phyloP scores from a whole-genome alignment of 2,113 vertebrate species.

The Embiotoca jacksoni region DNA sequence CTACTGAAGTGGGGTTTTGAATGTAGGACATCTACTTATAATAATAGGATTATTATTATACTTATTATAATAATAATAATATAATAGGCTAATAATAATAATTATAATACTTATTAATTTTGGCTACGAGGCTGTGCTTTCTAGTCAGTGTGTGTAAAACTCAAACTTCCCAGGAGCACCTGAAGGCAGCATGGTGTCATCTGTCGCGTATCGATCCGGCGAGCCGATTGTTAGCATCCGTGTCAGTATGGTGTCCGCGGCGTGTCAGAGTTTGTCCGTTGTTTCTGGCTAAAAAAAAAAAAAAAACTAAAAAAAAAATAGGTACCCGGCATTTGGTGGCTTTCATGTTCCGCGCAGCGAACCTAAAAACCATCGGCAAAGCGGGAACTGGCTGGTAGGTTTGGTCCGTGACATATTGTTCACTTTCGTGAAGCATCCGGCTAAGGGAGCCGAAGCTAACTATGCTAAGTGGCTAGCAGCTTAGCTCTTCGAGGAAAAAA shows the following conservation, averaged over 20 bases:
- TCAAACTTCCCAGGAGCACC: background rate
- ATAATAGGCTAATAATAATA: no score
- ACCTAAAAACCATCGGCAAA: constrained; percentile 85
- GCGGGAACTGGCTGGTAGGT: constrained; percentile 87
- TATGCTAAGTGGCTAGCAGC: constrained; percentile 47
- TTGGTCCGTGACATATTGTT: constrained; percentile 58
- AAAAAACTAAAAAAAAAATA: background rate
- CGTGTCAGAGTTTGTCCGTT: constrained; percentile 61
- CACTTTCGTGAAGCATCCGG: constrained; percentile 63
- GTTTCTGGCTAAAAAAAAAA: constrained; percentile 74
- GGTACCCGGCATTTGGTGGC: constrained; percentile 70
- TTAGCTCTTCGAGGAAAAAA: constrained; percentile 9
- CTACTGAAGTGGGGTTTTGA: no score
- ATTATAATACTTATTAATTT: no score
- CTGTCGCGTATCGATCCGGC: constrained; percentile 60
- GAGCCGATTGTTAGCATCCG: constrained; percentile 64
- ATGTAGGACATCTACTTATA: no score
- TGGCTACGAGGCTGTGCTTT: no score
- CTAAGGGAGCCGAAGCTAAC: constrained; percentile 45
- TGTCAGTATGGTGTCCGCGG: constrained; percentile 79
- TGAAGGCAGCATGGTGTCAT: constrained; percentile 49
- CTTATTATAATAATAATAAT: no score
- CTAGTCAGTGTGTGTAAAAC: no score
- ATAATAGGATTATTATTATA: no score
- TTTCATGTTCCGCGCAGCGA: constrained; percentile 87